Conservation (phyloP, 2,888 invertebrate genomes). For the Standfussiana lucernea region DNA sequence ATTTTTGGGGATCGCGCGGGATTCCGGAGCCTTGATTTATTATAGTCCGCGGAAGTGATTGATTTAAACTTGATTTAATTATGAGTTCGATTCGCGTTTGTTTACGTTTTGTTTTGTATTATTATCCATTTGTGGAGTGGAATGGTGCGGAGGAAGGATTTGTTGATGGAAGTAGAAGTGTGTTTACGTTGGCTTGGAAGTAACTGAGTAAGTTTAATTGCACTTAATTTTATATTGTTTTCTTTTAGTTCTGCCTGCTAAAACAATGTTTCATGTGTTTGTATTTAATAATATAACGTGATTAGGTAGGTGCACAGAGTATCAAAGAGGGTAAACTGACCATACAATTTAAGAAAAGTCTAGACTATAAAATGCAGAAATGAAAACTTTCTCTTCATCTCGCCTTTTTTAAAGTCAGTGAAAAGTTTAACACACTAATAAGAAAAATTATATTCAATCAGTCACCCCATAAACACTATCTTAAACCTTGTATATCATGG, state of each 20-base stretch:
- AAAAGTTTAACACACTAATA: not conserved
- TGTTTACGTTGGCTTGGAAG: slow-evolving; percentile 22
- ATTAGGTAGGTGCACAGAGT: not conserved
- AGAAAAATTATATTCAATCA: not conserved
- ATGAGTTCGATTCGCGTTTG: slow-evolving; percentile 73
- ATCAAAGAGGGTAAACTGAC: not conserved
- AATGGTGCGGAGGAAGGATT: not conserved
- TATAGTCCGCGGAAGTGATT: slow-evolving; percentile 77
- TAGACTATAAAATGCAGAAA: not conserved
- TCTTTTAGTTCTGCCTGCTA: not conserved
- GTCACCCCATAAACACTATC: not conserved
- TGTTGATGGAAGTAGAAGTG: slow-evolving; percentile 14
- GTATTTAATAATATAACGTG: not conserved
- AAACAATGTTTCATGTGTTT: not conserved
- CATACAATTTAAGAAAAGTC: too few species aligned
- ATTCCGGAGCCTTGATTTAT: slow-evolving; percentile 82
- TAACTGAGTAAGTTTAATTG: slow-evolving; percentile 24
- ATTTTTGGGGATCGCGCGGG: slow-evolving; percentile 85
- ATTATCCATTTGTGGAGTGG: slow-evolving; percentile 44
- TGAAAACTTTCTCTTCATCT: not conserved
- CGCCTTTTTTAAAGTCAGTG: not conserved
- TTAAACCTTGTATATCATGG: not conserved
- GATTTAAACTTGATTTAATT: slow-evolving; percentile 81
- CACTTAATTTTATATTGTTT: not conserved
- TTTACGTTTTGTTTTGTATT: slow-evolving; percentile 60